phyloP scores from a whole-genome alignment of 2,797 vertebrate species.

The Typhlichthys eigenmanni region DNA sequence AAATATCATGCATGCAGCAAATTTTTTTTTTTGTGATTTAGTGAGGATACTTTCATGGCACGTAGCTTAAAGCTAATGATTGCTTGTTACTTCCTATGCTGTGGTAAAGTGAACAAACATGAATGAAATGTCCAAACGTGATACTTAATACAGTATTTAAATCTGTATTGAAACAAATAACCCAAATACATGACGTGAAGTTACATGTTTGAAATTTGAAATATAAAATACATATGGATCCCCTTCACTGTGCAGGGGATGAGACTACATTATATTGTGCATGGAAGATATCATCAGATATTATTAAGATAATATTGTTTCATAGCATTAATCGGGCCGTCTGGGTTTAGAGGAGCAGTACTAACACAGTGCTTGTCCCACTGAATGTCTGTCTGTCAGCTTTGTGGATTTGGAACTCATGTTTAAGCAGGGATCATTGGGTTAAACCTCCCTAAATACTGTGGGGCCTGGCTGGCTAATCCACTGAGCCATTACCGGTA shows the following conservation, averaged over 20 bases:
- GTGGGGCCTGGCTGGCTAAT: constrained; percentile 53
- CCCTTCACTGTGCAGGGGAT: no score
- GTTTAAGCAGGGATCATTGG: constrained; percentile 64
- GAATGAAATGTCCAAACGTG: constrained; percentile 4
- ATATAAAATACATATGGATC: no score
- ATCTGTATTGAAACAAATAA: constrained; percentile 11
- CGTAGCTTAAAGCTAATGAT: constrained; percentile 37
- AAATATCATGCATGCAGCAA: no score
- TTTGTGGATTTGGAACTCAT: constrained; percentile 58
- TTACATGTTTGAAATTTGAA: no score
- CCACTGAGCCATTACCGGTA: constrained; percentile 37
- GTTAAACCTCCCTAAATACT: constrained; percentile 62
- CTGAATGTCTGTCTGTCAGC: constrained; percentile 44
- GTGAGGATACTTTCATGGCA: constrained; percentile 2
- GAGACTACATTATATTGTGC: no score
- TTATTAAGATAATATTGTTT: neutral
- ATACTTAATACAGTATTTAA: constrained; percentile 30
- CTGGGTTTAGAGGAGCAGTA: constrained; percentile 17
- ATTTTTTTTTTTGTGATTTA: no score
- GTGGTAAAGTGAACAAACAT: constrained; percentile 52
- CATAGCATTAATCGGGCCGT: constrained; percentile 6
- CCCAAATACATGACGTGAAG: no score
- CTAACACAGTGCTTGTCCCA: constrained; percentile 9
- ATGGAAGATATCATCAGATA: neutral
- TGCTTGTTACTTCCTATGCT: constrained; percentile 48